A percentile compares a stretch with the other conserved stretches of the same genome.
Evolutionary conservation across 2,888 invertebrate genomes (phyloP).

Genomic region (Flexamia atlantica): DNA sequence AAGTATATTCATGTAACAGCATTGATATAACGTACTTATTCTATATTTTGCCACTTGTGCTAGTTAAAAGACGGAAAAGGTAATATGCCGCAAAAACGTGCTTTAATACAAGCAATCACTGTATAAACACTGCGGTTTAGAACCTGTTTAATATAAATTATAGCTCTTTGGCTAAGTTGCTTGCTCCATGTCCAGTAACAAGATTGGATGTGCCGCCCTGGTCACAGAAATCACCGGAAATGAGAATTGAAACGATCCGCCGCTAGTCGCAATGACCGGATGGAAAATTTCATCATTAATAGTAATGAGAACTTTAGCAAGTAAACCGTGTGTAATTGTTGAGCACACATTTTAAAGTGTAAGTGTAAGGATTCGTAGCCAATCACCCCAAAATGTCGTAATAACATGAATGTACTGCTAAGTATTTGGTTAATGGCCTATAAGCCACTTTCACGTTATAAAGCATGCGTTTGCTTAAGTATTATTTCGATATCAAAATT

Average conservation of each 20-base stretch:
- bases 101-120: conserved; percentile 16
- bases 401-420: no score
- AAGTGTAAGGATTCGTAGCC: background rate
- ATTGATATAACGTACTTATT: no score
- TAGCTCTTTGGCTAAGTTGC: background rate
- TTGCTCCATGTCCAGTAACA: background rate
- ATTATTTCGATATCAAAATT: no score
- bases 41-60: no score
- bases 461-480: no score
- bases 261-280: conserved; percentile 4
- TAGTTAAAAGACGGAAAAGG: background rate
- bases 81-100: background rate
- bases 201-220: background rate
- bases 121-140: background rate
- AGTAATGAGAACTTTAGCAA: background rate
- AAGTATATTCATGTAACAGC: no score
- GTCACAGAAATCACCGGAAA: conserved; percentile 28
- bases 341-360: background rate
- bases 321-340: conserved; percentile 12
- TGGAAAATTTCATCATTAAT: conserved; percentile 2
- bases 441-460: no score
- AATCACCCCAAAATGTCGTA: no score
- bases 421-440: no score
- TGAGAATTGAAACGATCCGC: background rate
- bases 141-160: conserved; percentile 23